Conservation (phyloP, 2,113 vertebrate species). For the Malurus melanocephalus region DNA sequence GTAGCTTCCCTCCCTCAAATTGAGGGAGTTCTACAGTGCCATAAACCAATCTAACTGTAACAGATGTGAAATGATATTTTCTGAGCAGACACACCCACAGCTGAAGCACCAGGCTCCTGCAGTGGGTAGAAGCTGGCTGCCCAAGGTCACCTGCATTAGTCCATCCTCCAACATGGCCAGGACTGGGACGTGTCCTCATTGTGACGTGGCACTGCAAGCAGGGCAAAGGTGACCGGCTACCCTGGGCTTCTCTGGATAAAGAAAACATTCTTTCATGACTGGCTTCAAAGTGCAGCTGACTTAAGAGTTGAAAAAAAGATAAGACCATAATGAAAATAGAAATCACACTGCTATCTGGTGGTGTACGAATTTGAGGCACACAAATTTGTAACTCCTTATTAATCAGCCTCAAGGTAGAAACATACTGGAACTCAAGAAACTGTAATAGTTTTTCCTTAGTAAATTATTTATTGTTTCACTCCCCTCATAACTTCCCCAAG, state of each 20-base stretch:
- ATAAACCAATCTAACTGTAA: neutral
- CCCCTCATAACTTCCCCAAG: neutral
- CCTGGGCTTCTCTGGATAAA: neutral
- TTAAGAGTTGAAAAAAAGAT: neutral
- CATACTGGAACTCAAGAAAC: neutral
- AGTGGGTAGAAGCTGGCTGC: neutral
- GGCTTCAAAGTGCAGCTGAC: neutral
- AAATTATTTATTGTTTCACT: neutral
- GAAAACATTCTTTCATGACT: neutral
- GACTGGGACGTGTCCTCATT: rapidly evolving
- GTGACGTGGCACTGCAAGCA: neutral
- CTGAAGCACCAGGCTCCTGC: neutral
- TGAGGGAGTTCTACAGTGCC: neutral
- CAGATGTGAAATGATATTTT: neutral
- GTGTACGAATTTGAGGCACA: rapidly evolving
- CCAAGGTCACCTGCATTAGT: neutral
- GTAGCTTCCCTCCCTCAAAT: neutral
- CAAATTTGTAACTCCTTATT: rapidly evolving
- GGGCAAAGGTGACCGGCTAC: neutral
- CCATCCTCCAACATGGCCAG: neutral
- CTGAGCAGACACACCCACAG: rapidly evolving
- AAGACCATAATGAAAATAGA: neutral
- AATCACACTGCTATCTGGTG: neutral
- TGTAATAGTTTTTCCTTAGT: neutral
- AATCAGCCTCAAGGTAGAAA: neutral